Percentiles rank a stretch among this genome's conserved stretches.
Conservation (phyloP, 2,113 vertebrate genomes). For the Electrona antarctica region DNA sequence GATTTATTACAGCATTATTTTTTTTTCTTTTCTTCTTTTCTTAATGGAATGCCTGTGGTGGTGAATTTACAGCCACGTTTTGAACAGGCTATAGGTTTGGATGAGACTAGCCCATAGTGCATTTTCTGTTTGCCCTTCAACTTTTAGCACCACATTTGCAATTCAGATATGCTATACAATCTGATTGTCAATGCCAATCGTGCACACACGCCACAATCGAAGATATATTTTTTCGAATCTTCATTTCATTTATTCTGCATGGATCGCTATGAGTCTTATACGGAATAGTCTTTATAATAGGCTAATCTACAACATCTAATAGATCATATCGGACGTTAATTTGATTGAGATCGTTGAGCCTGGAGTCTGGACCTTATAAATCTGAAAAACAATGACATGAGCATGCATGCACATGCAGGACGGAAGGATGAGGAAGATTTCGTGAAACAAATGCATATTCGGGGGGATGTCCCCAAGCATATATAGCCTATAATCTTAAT, state of each 20-base stretch:
- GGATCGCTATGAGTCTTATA: conserved; percentile 19
- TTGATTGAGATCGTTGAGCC: conserved; percentile 53
- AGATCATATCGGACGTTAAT: conserved; percentile 56
- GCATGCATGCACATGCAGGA: neutral
- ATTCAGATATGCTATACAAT: no score
- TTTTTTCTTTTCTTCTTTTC: neutral
- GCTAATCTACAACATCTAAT: conserved; percentile 17
- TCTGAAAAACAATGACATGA: conserved; percentile 44
- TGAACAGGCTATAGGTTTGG: neutral
- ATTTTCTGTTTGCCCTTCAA: conserved; percentile 64
- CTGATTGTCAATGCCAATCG: neutral
- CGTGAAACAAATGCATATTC: conserved; percentile 3
- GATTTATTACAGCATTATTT: neutral
- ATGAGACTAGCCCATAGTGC: conserved; percentile 1
- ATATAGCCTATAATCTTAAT: neutral
- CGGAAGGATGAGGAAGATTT: conserved; percentile 11
- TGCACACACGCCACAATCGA: neutral
- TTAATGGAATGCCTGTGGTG: neutral
- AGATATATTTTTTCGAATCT: neutral
- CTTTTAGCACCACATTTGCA: conserved; percentile 59
- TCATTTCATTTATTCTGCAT: neutral
- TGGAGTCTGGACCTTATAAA: conserved; percentile 42
- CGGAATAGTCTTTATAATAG: conserved; percentile 7
- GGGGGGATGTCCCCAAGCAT: conserved; percentile 40
- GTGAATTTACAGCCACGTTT: neutral